Percentiles rank a stretch among this genome's conserved stretches.
These are phyloP conservation scores for Nicator chloris DNA, from an alignment of 2,113 vertebrate species.

Conservation along the genomic window DNA sequence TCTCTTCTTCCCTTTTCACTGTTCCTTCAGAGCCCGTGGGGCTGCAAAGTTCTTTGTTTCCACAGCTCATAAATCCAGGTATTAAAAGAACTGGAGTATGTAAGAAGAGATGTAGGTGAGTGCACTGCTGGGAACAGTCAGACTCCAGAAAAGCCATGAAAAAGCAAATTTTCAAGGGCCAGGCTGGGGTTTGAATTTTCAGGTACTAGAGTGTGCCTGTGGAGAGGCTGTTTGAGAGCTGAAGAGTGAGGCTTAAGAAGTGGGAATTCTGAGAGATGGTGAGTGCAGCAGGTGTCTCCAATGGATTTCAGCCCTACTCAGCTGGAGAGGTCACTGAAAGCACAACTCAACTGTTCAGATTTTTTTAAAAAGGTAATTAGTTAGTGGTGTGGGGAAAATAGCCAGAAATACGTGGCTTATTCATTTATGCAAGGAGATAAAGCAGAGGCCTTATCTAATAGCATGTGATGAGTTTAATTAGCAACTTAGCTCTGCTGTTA, in stretches of 20 bases:
- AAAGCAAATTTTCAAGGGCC: background rate
- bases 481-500: background rate
- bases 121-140: background rate
- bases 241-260: background rate
- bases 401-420: background rate
- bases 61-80: background rate
- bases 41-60: background rate
- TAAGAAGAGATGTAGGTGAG: background rate
- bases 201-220: background rate
- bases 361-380: background rate
- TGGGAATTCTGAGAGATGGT: background rate
- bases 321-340: constrained; percentile 2
- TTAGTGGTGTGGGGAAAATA: background rate
- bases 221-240: background rate
- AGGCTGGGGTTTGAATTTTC: background rate
- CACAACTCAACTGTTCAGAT: background rate
- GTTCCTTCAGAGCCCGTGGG: background rate
- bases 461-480: constrained; percentile 24
- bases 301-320: background rate
- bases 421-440: background rate
- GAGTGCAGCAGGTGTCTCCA: background rate
- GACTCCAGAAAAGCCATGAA: background rate
- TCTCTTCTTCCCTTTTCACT: background rate
- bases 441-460: background rate
- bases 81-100: background rate